Base-by-base conservation (phyloP, 2,888 invertebrate genomes). In the Pedicia rivosa region DNA sequence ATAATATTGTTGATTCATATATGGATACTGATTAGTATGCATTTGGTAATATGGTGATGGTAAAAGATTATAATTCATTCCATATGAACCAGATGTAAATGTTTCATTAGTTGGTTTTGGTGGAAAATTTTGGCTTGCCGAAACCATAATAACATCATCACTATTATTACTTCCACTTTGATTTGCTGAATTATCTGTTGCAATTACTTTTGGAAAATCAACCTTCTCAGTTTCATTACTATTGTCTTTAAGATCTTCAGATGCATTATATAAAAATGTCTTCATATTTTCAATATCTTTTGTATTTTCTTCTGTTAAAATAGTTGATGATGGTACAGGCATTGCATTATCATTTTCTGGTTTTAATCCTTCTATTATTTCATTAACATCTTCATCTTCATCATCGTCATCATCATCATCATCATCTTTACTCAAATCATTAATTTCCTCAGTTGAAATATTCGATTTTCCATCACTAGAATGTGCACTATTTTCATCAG, bases 321-420 rank as follows among this genome's bases (percentile, higher is more conserved):
- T n/a, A n/a, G n/a, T n/a, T n/a, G n/a, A n/a, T n/a, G n/a, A n/a
- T n/a, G n/a, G n/a, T n/a, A n/a, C n/a, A n/a, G n/a, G n/a, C n/a
- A n/a, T n/a, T n/a, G n/a, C 38, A 59, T 45, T 2, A 50, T 43
- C 62, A 60, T 0, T 58, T 53, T 9, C 25, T 5, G 25, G 15
- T 35, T 25, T 35, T n/a, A 25, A 25, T 25, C 26, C 35, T 26
- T 35, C 35, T 16, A 25, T 35, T 17, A 26, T 26, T 17, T 35
- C 35, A 25, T 35, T 26, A 27, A 13, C 29, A 24, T 19, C 20
- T 22, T 12, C 27, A 15, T 25, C 27, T 8, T 26, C 17, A 6
- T 35, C 27, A 16, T 26, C 27, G 15, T 38, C 30, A 5, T 28
- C 27, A 15, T 38, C 33, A 35, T 25, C 35, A 17, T 25, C 34